These are phyloP conservation scores for Micoletzkya japonica DNA, from an alignment of 2,888 invertebrate species.

Conservation along the genomic window DNA sequence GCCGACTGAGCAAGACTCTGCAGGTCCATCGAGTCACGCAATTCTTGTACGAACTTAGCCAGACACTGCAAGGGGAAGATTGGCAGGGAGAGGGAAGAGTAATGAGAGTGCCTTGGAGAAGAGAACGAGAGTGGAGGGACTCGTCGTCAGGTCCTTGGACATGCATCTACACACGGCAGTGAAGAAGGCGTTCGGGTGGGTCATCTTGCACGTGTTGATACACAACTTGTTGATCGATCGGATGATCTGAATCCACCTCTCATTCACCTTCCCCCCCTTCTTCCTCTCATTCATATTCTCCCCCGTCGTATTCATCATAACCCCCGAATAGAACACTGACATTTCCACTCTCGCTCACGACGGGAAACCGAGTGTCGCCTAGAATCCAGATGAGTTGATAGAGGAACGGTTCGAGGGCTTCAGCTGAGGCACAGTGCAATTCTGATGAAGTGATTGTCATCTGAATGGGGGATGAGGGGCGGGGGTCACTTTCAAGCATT, in stretches of 20 bases:
- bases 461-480: background rate
- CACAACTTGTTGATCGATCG: slow-evolving; percentile 15
- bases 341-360: too few species aligned
- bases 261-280: background rate
- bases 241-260: background rate
- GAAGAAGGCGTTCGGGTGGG: slow-evolving; percentile 22
- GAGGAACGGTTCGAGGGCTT: slow-evolving; percentile 3
- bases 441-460: background rate
- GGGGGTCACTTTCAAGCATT: too few species aligned
- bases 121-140: background rate
- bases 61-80: slow-evolving; percentile 3
- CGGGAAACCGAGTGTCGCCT: background rate
- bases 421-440: slow-evolving; percentile 7
- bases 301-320: too few species aligned
- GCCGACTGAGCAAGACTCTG: slow-evolving; percentile 1
- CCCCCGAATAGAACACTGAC: too few species aligned
- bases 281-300: too few species aligned
- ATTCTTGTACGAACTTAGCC: slow-evolving; percentile 1
- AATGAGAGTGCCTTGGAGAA: slow-evolving; percentile 13
- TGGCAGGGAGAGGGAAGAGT: background rate
- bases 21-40: slow-evolving; percentile 17
- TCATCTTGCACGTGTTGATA: slow-evolving; percentile 14
- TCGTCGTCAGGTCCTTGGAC: slow-evolving; percentile 2
- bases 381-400: slow-evolving; percentile 12
- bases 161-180: slow-evolving; percentile 14